phyloP scores from a whole-genome alignment of 2,888 invertebrate species.

The Allophyes oxyacanthae region DNA sequence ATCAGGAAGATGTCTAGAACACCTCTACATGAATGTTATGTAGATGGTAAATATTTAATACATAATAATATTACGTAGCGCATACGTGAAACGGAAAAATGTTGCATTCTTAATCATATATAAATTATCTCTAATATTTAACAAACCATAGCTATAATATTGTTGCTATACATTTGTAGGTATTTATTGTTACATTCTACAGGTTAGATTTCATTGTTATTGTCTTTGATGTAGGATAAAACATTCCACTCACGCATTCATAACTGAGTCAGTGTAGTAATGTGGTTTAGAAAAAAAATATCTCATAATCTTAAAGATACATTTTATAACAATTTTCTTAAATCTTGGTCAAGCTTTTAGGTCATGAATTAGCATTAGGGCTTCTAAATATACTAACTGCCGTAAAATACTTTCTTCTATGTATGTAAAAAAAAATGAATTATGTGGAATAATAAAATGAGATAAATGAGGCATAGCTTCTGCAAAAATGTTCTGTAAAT shows the following conservation, averaged over 20 bases:
- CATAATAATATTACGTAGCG: constrained; percentile 31
- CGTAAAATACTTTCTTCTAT: constrained; percentile 35
- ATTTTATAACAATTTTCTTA: constrained; percentile 26
- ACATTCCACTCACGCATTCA: constrained; percentile 77
- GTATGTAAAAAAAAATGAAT: constrained; percentile 28
- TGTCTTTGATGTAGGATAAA: constrained; percentile 47
- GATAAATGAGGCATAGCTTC: constrained; percentile 35
- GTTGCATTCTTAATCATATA: constrained; percentile 30
- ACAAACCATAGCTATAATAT: constrained; percentile 40
- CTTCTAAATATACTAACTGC: constrained; percentile 58
- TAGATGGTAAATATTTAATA: constrained; percentile 55
- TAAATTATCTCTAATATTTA: constrained; percentile 38
- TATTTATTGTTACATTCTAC: constrained; percentile 54
- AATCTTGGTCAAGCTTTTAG: constrained; percentile 59
- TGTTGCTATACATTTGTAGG: constrained; percentile 48
- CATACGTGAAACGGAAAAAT: constrained; percentile 26
- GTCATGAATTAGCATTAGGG: constrained; percentile 61
- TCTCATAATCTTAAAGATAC: constrained; percentile 23
- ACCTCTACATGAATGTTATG: constrained; percentile 56
- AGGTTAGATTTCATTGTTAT: constrained; percentile 44
- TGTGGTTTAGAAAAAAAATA: constrained; percentile 31
- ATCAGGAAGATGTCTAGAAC: constrained; percentile 23
- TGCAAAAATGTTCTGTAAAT: constrained; percentile 39
- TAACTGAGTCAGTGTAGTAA: constrained; percentile 48
- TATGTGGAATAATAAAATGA: constrained; percentile 37